Evolutionary conservation across 2,113 vertebrate species (phyloP).

Genomic region (Otocyon megalotis): DNA sequence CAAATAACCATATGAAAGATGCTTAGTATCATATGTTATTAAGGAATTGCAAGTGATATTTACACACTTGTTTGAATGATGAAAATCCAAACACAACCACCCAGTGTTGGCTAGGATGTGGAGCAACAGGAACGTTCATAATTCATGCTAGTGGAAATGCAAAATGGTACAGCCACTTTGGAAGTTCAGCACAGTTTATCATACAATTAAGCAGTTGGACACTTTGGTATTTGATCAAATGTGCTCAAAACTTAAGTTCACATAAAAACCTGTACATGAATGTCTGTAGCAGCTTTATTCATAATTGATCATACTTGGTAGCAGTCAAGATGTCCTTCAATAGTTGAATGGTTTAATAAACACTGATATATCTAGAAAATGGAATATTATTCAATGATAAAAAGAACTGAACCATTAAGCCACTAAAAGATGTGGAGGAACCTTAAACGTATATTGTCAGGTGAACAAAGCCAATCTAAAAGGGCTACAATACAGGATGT

Average conservation of each 20-base stretch:
- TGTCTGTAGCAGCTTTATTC: background rate
- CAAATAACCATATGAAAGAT: background rate
- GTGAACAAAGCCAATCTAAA: background rate
- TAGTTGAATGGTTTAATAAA: background rate
- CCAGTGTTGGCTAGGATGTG: background rate
- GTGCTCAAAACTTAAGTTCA: background rate
- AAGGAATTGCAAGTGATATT: background rate
- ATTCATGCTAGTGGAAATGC: background rate
- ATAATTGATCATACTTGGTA: conserved; percentile 18
- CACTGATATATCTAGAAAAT: background rate
- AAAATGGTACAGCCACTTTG: background rate
- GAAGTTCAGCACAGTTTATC: background rate
- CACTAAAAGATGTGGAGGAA: background rate
- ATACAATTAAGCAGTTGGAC: background rate
- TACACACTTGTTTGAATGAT: background rate
- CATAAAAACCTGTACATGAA: background rate
- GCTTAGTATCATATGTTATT: background rate
- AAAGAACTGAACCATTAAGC: background rate
- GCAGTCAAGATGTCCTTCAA: background rate
- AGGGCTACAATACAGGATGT: background rate
- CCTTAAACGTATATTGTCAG: background rate
- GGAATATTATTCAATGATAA: background rate
- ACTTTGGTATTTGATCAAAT: background rate
- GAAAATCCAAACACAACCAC: background rate
- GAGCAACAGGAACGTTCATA: background rate